Percentiles rank a stretch among this genome's conserved stretches.
phyloP scores from a whole-genome alignment of 2,797 vertebrate species.

The Peromyscus melanophrys region DNA sequence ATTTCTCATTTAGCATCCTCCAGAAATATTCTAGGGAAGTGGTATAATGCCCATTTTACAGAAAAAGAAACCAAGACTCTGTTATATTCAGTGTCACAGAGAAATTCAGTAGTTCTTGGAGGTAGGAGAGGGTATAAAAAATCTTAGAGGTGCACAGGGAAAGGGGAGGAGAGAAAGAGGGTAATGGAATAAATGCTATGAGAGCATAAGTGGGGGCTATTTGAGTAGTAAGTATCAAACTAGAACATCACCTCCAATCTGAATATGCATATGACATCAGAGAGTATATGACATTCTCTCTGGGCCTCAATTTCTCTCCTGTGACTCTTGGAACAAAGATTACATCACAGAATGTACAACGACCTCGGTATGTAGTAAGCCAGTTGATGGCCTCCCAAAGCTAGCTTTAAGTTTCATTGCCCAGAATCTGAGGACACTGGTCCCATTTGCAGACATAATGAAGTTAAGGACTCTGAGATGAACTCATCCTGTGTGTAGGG shows the following conservation, averaged over 20 bases:
- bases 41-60: neutral
- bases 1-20: neutral
- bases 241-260: neutral
- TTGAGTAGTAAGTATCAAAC: neutral
- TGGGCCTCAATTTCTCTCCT: neutral
- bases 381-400: neutral
- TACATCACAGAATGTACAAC: neutral
- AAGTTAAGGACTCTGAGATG: neutral
- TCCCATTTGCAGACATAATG: neutral
- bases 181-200: neutral
- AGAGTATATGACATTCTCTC: neutral
- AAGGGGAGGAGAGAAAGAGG: neutral
- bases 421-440: neutral
- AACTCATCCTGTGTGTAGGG: neutral
- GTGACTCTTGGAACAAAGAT: neutral
- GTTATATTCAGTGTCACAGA: neutral
- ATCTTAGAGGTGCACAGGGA: neutral
- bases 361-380: neutral
- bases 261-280: neutral
- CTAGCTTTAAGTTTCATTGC: neutral
- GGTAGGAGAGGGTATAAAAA: neutral
- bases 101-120: neutral
- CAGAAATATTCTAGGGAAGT: neutral
- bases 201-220: too few species aligned
- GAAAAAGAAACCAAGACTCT: neutral